These are phyloP conservation scores for Cebidichthys violaceus DNA, from an alignment of 2,113 vertebrate genomes.

Conservation along the genomic window DNA sequence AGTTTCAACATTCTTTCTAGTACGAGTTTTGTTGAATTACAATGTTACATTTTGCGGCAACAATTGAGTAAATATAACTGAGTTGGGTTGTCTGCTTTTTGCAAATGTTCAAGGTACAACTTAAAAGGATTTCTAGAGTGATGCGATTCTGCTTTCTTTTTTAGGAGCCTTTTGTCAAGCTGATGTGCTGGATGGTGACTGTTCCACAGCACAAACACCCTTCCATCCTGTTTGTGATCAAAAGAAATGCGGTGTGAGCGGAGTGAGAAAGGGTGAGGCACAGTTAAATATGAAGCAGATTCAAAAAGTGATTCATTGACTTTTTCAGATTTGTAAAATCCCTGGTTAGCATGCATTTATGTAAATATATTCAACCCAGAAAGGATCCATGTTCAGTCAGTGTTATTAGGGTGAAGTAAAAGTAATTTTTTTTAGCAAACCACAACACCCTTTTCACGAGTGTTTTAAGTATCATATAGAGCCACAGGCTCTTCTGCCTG, in stretches of 20 bases:
- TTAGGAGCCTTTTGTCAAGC: conserved; percentile 47
- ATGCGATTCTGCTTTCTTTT: conserved; percentile 18
- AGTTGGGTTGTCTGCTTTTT: conserved; percentile 22
- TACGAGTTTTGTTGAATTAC: not conserved
- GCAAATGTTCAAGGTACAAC: not conserved
- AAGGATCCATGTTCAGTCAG: conserved; percentile 1
- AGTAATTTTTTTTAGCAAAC: not conserved
- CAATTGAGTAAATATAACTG: not conserved
- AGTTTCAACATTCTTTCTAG: not conserved
- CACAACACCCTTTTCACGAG: not conserved
- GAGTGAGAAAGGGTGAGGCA: conserved; percentile 66
- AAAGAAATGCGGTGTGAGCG: conserved; percentile 44
- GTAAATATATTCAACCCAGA: conserved; percentile 29
- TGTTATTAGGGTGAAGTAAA: not conserved
- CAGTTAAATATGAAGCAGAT: conserved; percentile 70
- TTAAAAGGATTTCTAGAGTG: not conserved
- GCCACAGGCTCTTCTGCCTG: conserved; percentile 1
- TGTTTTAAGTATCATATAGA: not conserved
- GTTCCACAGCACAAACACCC: conserved; percentile 12
- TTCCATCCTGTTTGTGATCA: conserved; percentile 27
- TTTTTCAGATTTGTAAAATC: conserved; percentile 77
- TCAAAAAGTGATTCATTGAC: conserved; percentile 55
- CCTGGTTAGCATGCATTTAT: conserved; percentile 60
- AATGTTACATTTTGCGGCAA: not conserved
- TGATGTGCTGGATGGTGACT: conserved; percentile 52